phyloP scores from a whole-genome alignment of 2,888 invertebrate genomes.

The Priocnemis perturbator region DNA sequence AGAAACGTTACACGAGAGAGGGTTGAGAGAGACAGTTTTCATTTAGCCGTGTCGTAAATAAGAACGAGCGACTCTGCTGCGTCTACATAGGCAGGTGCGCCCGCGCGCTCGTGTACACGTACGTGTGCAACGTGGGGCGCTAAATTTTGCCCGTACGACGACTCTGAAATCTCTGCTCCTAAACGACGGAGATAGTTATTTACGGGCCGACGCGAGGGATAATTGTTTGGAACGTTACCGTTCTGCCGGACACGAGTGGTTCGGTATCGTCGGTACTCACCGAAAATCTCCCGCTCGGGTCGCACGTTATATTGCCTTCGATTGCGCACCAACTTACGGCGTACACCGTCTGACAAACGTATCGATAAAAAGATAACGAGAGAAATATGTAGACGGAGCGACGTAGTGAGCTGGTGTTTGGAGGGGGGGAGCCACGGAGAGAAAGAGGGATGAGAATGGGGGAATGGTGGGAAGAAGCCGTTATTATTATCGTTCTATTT shows the following conservation, averaged over 20 bases:
- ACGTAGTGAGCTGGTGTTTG: not conserved
- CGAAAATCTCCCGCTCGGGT: too few relatives aligned
- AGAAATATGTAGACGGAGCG: conserved; percentile 2
- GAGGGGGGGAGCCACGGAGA: not conserved
- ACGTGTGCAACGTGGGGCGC: conserved; percentile 12
- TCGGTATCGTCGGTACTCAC: too few relatives aligned
- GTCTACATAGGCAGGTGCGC: conserved; percentile 6
- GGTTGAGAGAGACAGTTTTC: conserved; percentile 34
- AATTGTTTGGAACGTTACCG: conserved; percentile 40
- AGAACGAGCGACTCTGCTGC: conserved; percentile 36
- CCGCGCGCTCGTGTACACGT: not conserved
- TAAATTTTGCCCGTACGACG: conserved; percentile 41
- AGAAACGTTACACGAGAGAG: not conserved
- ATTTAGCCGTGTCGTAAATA: conserved; percentile 55
- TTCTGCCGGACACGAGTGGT: conserved; percentile 15
- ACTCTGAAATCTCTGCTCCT: conserved; percentile 39
- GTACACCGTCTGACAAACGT: conserved; percentile 36
- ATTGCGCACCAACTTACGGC: conserved; percentile 26
- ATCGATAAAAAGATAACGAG: conserved; percentile 27
- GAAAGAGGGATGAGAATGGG: not conserved
- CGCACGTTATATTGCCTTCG: conserved; percentile 3
- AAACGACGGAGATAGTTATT: conserved; percentile 49
- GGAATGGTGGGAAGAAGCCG: not conserved
- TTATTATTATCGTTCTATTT: too few relatives aligned
- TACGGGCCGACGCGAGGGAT: conserved; percentile 47